Evolutionary conservation across 37 sponge, comb jelly and placozoan genomes (phyloP).

Genomic region (Spongia lamella): DNA sequence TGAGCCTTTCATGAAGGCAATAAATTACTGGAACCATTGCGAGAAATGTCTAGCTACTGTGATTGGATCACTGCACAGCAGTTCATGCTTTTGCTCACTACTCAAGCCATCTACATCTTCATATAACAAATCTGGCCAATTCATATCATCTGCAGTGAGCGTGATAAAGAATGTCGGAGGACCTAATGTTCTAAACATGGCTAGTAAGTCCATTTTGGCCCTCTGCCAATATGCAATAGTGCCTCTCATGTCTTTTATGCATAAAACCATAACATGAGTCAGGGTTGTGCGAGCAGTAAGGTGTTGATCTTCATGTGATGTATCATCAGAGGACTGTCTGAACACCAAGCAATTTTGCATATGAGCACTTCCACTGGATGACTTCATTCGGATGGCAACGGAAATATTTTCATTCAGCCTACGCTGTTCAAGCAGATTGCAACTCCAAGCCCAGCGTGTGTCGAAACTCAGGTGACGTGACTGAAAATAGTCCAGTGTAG

Average conservation of each 20-base stretch:
- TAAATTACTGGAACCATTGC: neutral
- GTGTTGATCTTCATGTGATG: neutral
- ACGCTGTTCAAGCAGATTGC: conserved; percentile 1
- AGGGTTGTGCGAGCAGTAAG: neutral
- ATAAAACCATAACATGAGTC: neutral
- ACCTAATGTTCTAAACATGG: conserved; percentile 7
- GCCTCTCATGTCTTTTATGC: conserved; percentile 16
- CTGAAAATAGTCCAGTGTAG: conserved; percentile 3
- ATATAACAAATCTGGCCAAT: neutral
- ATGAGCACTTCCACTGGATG: neutral
- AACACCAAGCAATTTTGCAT: too few relatives aligned
- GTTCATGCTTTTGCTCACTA: too few relatives aligned
- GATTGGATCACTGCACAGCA: neutral
- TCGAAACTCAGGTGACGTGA: conserved; percentile 2
- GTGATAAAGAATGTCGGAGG: conserved; percentile 14
- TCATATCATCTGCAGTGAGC: conserved; percentile 9
- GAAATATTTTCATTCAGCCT: neutral
- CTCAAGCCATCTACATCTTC: neutral
- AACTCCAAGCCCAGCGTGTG: conserved; percentile 8
- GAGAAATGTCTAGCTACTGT: neutral
- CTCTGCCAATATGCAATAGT: conserved; percentile 12
- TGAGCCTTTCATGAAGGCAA: neutral
- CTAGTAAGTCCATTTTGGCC: conserved; percentile 3
- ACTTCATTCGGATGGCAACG: neutral
- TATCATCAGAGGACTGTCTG: neutral